A percentile compares a stretch with the other conserved stretches of the same genome.
phyloP scores from a whole-genome alignment of 2,113 vertebrate genomes.

The Dromaius novaehollandiae region DNA sequence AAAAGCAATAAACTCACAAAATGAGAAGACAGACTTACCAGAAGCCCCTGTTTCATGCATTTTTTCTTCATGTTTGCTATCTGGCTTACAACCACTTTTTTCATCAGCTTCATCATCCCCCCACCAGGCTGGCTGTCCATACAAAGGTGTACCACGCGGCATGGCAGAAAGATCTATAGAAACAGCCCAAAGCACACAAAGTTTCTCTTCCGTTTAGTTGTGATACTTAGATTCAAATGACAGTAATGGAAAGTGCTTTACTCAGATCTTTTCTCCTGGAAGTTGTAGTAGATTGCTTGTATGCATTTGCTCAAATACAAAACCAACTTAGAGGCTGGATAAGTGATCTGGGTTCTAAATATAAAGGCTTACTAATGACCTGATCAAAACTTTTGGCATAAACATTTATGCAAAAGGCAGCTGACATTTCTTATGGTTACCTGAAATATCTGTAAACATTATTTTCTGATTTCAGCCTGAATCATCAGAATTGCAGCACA shows the following conservation, averaged over 20 bases:
- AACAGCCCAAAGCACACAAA: slow-evolving; percentile 14
- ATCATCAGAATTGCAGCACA: background rate
- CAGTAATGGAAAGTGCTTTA: background rate
- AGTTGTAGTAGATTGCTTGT: background rate
- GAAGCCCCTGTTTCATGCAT: slow-evolving; percentile 78
- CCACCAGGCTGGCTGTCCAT: slow-evolving; percentile 99
- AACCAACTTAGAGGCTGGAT: slow-evolving; percentile 24
- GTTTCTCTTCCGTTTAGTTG: background rate
- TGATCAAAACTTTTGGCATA: slow-evolving; percentile 24
- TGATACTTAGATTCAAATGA: background rate
- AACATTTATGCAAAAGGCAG: background rate
- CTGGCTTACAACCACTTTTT: slow-evolving; percentile 87
- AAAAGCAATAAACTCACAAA: background rate
- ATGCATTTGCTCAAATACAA: slow-evolving; percentile 26
- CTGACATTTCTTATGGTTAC: background rate
- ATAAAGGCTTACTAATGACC: slow-evolving; percentile 55
- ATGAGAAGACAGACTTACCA: slow-evolving; percentile 73
- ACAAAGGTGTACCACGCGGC: slow-evolving; percentile 94
- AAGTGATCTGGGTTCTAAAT: slow-evolving; percentile 52
- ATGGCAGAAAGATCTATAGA: slow-evolving; percentile 83
- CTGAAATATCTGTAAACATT: background rate
- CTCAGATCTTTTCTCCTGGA: background rate
- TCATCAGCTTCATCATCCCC: slow-evolving; percentile 94
- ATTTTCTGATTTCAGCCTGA: slow-evolving; percentile 11
- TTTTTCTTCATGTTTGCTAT: slow-evolving; percentile 84